A percentile compares a stretch with the other conserved stretches of the same genome.
Conservation (phyloP, 2,797 vertebrate genomes). For the Platyrinchus mystaceus region DNA sequence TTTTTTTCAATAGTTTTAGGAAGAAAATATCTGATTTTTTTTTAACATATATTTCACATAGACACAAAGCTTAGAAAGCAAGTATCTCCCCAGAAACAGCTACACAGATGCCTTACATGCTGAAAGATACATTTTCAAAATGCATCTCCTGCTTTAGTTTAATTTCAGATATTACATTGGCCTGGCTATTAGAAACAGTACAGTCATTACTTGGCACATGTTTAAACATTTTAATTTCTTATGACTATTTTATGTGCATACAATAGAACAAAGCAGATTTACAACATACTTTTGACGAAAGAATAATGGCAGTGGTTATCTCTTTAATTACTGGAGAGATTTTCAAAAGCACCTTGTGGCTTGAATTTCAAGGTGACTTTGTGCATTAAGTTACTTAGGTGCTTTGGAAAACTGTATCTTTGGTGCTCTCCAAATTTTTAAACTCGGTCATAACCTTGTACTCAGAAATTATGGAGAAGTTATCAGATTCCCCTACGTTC, state of each 20-base stretch:
- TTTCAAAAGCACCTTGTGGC: background rate
- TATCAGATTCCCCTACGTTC: background rate
- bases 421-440: background rate
- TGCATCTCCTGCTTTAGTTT: background rate
- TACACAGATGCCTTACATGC: background rate
- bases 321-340: slow-evolving; percentile 12
- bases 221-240: slow-evolving; percentile 14
- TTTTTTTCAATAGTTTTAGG: background rate
- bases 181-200: background rate
- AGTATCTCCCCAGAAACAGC: background rate
- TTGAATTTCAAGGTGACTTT: slow-evolving; percentile 39
- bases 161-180: background rate
- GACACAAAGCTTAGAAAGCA: background rate
- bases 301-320: slow-evolving; percentile 17
- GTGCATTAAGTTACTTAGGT: background rate
- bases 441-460: background rate
- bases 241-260: background rate
- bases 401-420: background rate
- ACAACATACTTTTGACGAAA: background rate
- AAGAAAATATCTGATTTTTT: background rate
- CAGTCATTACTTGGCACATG: background rate
- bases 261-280: slow-evolving; percentile 17
- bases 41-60: background rate
- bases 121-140: background rate
- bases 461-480: background rate